Percentiles rank a stretch among this genome's conserved stretches.
Conservation (phyloP, 2,888 invertebrate species). For the Cabera pusaria region DNA sequence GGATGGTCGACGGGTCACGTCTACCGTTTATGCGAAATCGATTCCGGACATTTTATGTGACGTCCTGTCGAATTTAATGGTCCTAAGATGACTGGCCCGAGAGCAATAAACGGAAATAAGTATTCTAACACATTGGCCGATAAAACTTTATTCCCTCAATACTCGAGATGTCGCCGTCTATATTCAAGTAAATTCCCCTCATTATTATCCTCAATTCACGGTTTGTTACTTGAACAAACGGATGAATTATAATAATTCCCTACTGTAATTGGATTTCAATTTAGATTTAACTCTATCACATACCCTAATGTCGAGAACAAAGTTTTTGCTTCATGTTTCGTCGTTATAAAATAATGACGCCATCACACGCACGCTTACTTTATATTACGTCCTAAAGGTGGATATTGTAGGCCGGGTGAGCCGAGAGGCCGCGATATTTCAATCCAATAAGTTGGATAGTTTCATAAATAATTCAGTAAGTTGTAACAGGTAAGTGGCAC, state of each 20-base stretch:
- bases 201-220: slow-evolving; percentile 19
- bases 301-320: slow-evolving; percentile 24
- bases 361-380: slow-evolving; percentile 22
- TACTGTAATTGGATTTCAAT: slow-evolving; percentile 41
- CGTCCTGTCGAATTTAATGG: slow-evolving; percentile 79
- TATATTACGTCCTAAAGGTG: slow-evolving; percentile 38
- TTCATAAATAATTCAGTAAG: slow-evolving; percentile 79
- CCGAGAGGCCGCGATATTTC: slow-evolving; percentile 59
- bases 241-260: slow-evolving; percentile 33
- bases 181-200: slow-evolving; percentile 17
- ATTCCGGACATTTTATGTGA: slow-evolving; percentile 77
- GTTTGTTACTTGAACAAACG: slow-evolving; percentile 9
- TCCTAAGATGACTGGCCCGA: slow-evolving; percentile 73
- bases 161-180: slow-evolving; percentile 37
- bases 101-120: slow-evolving; percentile 76
- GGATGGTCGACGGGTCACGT: slow-evolving; percentile 71
- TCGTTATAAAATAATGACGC: slow-evolving; percentile 21
- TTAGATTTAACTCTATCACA: slow-evolving; percentile 28
- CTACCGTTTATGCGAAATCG: slow-evolving; percentile 81
- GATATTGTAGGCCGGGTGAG: slow-evolving; percentile 51
- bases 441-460: slow-evolving; percentile 78
- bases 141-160: slow-evolving; percentile 68
- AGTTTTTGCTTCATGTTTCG: slow-evolving; percentile 29
- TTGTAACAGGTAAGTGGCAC: slow-evolving; percentile 79
- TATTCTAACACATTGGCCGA: slow-evolving; percentile 76